These are phyloP conservation scores for Cyprinodon brontotheroides DNA, from an alignment of 2,113 vertebrate genomes.

Conservation along the genomic window DNA sequence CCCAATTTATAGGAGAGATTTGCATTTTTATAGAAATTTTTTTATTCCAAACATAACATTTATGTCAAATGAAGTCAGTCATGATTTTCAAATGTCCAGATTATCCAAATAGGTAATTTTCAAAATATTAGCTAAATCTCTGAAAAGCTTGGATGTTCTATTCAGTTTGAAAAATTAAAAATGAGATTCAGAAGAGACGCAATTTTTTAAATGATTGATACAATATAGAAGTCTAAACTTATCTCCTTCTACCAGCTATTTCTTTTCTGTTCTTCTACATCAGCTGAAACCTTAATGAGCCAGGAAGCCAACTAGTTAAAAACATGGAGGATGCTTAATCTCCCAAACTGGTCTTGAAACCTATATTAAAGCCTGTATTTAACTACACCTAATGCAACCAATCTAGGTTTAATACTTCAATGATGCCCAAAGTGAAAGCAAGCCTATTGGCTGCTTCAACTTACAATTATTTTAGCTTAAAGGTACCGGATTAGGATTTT, in stretches of 20 bases:
- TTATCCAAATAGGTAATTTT: not conserved
- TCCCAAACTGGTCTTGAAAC: no score
- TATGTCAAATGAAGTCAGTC: not conserved
- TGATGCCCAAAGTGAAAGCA: not conserved
- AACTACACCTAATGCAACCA: no score
- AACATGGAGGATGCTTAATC: no score
- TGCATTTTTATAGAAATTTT: not conserved
- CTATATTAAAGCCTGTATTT: no score
- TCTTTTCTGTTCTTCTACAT: not conserved
- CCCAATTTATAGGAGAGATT: not conserved
- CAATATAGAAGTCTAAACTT: not conserved
- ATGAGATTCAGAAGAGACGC: not conserved
- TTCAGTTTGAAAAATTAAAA: not conserved
- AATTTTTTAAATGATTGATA: not conserved
- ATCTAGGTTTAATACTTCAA: no score
- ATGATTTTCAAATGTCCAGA: no score
- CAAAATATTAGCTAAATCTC: not conserved
- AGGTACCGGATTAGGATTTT: no score
- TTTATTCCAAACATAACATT: not conserved
- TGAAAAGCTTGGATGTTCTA: not conserved
- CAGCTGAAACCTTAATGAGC: not conserved
- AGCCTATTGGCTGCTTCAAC: not conserved
- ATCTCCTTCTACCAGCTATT: not conserved
- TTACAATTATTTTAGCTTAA: no score
- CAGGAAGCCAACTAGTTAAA: no score